phyloP scores from a whole-genome alignment of 2,888 invertebrate species.

The Cataglyphis rosenhaueri region DNA sequence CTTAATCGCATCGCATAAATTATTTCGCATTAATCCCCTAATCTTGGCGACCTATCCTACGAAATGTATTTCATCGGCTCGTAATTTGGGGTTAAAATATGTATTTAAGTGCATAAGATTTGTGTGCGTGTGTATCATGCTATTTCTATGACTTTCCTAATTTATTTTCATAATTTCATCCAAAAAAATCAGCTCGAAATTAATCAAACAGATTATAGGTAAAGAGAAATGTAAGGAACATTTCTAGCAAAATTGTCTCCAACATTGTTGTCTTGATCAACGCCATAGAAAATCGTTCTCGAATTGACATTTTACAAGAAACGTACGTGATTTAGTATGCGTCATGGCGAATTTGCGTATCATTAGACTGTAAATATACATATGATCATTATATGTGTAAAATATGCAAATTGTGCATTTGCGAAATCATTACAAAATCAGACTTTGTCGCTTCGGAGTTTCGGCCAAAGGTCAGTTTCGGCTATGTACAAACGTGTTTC shows the following conservation, averaged over 20 bases:
- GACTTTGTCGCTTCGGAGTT: no score
- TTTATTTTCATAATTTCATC: background rate
- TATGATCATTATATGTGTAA: background rate
- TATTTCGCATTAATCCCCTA: constrained; percentile 40
- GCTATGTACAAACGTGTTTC: background rate
- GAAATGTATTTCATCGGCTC: constrained; percentile 11
- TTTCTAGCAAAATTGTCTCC: background rate
- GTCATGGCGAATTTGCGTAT: background rate
- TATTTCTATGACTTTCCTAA: background rate
- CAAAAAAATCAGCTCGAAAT: background rate
- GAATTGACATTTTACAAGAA: background rate
- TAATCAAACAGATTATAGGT: background rate
- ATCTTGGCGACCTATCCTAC: background rate
- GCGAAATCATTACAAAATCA: background rate
- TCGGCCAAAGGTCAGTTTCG: background rate
- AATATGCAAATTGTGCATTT: background rate
- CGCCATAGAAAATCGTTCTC: background rate
- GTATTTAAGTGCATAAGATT: background rate
- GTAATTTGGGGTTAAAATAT: background rate
- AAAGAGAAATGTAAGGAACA: background rate
- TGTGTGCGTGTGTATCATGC: background rate
- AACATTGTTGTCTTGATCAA: background rate
- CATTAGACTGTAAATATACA: background rate
- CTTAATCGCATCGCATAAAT: constrained; percentile 53
- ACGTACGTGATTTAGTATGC: background rate